A percentile compares a stretch with the other conserved stretches of the same genome.
These are phyloP conservation scores for Coregonus ussuriensis DNA, from an alignment of 2,797 vertebrate genomes.

Conservation along the genomic window DNA sequence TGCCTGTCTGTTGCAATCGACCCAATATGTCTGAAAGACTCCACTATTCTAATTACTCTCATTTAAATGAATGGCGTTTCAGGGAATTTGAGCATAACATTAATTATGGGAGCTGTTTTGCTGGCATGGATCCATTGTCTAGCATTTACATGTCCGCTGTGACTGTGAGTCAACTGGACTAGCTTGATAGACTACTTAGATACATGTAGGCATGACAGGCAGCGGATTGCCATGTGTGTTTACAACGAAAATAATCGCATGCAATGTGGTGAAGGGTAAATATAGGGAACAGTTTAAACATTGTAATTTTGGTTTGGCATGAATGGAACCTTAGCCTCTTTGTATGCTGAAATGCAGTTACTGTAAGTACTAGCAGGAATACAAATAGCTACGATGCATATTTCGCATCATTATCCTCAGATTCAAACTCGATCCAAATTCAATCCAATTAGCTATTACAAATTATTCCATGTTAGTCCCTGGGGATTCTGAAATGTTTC, in stretches of 20 bases:
- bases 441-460: background rate
- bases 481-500: background rate
- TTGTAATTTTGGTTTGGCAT: background rate
- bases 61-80: slow-evolving; percentile 9
- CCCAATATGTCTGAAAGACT: slow-evolving; percentile 4
- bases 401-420: too few species aligned
- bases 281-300: background rate
- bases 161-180: slow-evolving; percentile 11
- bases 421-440: too few species aligned
- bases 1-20: too few species aligned
- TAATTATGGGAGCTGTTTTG: background rate
- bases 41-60: too few species aligned
- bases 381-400: too few species aligned
- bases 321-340: background rate
- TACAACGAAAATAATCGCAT: slow-evolving; percentile 9
- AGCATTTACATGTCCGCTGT: background rate
- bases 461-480: background rate
- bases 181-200: slow-evolving; percentile 7
- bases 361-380: too few species aligned
- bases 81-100: background rate
- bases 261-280: background rate
- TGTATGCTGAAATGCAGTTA: too few species aligned
- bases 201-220: background rate
- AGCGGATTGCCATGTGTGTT: slow-evolving; percentile 14
- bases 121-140: slow-evolving; percentile 4